phyloP scores from a whole-genome alignment of 2,113 vertebrate genomes.

The Hydropotes inermis region DNA sequence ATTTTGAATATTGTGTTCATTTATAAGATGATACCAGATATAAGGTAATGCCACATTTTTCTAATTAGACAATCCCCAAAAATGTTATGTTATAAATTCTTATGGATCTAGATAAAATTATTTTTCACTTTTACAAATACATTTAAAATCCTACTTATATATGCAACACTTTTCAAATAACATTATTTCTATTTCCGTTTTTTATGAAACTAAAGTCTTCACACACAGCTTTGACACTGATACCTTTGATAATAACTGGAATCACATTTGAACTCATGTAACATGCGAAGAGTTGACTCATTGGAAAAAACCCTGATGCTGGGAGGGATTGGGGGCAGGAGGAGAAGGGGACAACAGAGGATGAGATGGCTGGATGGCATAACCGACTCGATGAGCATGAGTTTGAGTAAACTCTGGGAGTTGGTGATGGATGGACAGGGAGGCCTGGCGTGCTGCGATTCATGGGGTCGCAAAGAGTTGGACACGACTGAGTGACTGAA shows the following conservation, averaged over 20 bases:
- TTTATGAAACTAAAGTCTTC: background rate
- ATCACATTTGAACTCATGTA: background rate
- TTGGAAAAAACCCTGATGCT: too few species aligned
- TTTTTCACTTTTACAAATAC: background rate
- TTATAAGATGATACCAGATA: background rate
- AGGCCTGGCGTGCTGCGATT: too few species aligned
- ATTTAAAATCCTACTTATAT: background rate
- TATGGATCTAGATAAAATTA: background rate
- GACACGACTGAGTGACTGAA: too few species aligned
- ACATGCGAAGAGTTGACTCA: too few species aligned
- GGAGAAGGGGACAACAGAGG: too few species aligned
- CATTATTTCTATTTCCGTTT: background rate
- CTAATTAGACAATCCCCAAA: background rate
- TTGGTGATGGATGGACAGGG: too few species aligned
- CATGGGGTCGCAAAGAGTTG: too few species aligned
- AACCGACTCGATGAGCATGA: too few species aligned
- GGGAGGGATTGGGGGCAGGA: too few species aligned
- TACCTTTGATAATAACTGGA: background rate
- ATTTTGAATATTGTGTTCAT: background rate
- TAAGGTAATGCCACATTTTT: background rate
- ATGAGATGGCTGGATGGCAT: too few species aligned
- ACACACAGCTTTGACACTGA: background rate
- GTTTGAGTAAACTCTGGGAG: too few species aligned
- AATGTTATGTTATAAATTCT: background rate
- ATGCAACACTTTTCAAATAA: background rate